Evolutionary conservation across 2,113 vertebrate species (phyloP).

Genomic region (Onychostoma macrolepis): DNA sequence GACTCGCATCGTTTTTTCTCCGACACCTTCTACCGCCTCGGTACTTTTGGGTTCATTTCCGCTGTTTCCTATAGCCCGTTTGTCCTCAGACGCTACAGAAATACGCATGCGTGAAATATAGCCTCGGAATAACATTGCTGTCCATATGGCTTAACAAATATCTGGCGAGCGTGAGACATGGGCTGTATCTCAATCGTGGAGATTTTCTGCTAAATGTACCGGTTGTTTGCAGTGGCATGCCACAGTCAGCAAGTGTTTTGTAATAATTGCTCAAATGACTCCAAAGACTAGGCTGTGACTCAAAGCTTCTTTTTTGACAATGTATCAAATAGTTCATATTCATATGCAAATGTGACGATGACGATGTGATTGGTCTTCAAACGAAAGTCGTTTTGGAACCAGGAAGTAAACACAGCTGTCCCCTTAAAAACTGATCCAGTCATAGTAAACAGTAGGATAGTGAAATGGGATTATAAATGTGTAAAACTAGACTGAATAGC

Average conservation of each 20-base stretch:
- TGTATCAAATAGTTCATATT: neutral
- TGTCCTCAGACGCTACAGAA: slow-evolving; percentile 72
- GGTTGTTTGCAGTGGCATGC: neutral
- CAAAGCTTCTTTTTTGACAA: neutral
- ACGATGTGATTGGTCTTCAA: neutral
- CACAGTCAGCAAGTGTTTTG: neutral
- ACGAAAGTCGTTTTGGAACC: neutral
- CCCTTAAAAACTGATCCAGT: neutral
- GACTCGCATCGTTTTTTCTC: slow-evolving; percentile 56
- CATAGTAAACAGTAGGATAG: neutral
- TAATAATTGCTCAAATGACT: slow-evolving; percentile 5
- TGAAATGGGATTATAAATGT: neutral
- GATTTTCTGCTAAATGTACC: slow-evolving; percentile 3
- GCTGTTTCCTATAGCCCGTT: slow-evolving; percentile 68
- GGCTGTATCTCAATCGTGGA: neutral
- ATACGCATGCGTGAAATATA: slow-evolving; percentile 68
- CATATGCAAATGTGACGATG: neutral
- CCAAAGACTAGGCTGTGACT: neutral
- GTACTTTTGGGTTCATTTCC: slow-evolving; percentile 59
- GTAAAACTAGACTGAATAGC: neutral
- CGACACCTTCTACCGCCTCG: slow-evolving; percentile 42
- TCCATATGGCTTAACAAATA: neutral
- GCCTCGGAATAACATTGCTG: slow-evolving; percentile 39
- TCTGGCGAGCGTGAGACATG: neutral
- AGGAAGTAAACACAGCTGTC: slow-evolving; percentile 32